phyloP scores from a whole-genome alignment of 2,797 vertebrate genomes.

The Malurus leucopterus region DNA sequence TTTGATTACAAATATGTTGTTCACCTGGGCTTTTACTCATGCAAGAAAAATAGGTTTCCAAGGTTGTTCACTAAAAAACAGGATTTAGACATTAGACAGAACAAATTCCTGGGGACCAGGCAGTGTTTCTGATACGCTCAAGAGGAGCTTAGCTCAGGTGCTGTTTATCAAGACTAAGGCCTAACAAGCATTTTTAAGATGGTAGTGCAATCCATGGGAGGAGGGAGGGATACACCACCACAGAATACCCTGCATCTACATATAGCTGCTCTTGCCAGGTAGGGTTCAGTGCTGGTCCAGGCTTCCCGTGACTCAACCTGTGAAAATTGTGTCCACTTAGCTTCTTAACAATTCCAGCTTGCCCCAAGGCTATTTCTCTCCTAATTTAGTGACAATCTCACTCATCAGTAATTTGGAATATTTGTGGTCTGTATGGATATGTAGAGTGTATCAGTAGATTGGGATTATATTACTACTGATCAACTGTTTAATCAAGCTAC shows the following conservation, averaged over 20 bases:
- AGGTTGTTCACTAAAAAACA: background rate
- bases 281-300: background rate
- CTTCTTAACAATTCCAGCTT: background rate
- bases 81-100: background rate
- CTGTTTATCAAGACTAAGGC: background rate
- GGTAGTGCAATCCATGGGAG: background rate
- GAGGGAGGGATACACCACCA: background rate
- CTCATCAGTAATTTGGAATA: background rate
- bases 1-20: background rate
- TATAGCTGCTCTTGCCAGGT: background rate
- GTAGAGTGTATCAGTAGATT: background rate
- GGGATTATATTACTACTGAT: background rate
- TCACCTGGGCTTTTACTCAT: background rate
- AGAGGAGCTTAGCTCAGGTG: background rate
- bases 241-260: background rate
- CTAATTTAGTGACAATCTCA: background rate
- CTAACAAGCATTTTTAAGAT: background rate
- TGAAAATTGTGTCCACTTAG: background rate
- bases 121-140: background rate
- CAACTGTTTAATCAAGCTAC: background rate
- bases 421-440: background rate
- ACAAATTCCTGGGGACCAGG: background rate
- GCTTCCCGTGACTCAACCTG: background rate
- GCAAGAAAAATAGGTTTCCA: background rate
- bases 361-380: background rate